Percentiles rank a stretch among this genome's conserved stretches.
phyloP scores from a whole-genome alignment of 2,797 vertebrate species.

The Diplodus puntazzo region DNA sequence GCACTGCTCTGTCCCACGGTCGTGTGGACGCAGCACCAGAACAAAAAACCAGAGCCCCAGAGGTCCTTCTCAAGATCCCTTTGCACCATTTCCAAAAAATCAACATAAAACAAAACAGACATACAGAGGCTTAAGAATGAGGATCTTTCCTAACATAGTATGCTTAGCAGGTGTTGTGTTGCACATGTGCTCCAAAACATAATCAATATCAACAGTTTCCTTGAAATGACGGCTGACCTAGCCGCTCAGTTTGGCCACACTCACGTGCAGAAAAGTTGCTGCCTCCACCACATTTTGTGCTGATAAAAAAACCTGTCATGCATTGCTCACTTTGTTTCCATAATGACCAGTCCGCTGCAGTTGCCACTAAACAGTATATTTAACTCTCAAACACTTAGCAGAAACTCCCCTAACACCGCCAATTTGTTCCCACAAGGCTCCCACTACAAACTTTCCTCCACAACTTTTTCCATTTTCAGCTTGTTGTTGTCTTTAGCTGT shows the following conservation, averaged over 20 bases:
- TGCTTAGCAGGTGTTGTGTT: slow-evolving; percentile 38
- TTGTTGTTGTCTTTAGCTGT: slow-evolving; percentile 52
- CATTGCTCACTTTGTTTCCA: slow-evolving; percentile 69
- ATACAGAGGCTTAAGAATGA: slow-evolving; percentile 6
- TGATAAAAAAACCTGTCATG: slow-evolving; percentile 65
- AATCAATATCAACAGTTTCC: slow-evolving; percentile 41
- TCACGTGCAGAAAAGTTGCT: slow-evolving; percentile 43
- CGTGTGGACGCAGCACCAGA: slow-evolving; percentile 12
- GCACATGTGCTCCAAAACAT: slow-evolving; percentile 17
- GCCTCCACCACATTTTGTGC: slow-evolving; percentile 61
- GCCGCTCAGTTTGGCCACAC: slow-evolving; percentile 9
- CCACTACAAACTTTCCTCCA: slow-evolving; percentile 57
- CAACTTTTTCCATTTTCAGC: slow-evolving; percentile 65
- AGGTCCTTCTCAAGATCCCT: neutral
- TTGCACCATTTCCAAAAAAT: neutral
- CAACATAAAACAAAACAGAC: neutral
- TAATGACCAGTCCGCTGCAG: slow-evolving; percentile 62
- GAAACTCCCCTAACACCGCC: slow-evolving; percentile 62
- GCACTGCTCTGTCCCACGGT: neutral
- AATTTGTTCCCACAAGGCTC: slow-evolving; percentile 61
- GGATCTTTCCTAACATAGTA: slow-evolving; percentile 19
- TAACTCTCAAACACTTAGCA: slow-evolving; percentile 63
- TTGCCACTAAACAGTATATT: slow-evolving; percentile 68
- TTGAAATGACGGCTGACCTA: slow-evolving; percentile 45
- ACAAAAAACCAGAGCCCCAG: neutral